These are phyloP conservation scores for Zingel zingel DNA, from an alignment of 2,113 vertebrate species.

Conservation along the genomic window DNA sequence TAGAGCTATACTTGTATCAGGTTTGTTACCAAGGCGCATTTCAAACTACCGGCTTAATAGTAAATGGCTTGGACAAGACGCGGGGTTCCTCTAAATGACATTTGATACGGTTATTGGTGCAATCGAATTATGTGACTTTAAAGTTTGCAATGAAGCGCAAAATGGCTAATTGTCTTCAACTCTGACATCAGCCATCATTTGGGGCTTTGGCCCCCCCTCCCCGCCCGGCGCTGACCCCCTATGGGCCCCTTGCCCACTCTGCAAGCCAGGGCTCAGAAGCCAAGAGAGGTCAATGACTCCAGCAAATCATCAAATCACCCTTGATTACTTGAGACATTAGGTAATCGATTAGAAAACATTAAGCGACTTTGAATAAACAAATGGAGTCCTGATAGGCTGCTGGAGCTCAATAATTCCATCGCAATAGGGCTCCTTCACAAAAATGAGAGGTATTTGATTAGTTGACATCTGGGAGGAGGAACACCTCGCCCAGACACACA, in stretches of 20 bases:
- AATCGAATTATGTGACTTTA: slow-evolving; percentile 79
- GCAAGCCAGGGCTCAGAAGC: slow-evolving; percentile 71
- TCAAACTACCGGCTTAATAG: slow-evolving; percentile 35
- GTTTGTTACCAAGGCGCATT: slow-evolving; percentile 16
- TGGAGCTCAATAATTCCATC: slow-evolving; percentile 18
- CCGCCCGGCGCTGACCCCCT: slow-evolving; percentile 66
- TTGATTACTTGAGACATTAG: slow-evolving; percentile 83
- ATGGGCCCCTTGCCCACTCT: slow-evolving; percentile 60
- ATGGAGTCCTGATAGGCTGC: slow-evolving; percentile 45
- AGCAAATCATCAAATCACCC: slow-evolving; percentile 81
- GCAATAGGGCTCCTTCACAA: slow-evolving; percentile 40
- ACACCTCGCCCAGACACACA: background rate
- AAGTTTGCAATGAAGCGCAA: slow-evolving; percentile 83
- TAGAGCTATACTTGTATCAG: background rate
- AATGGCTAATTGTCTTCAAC: slow-evolving; percentile 85
- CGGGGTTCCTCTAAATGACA: slow-evolving; percentile 62
- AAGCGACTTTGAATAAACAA: slow-evolving; percentile 81
- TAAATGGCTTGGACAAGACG: slow-evolving; percentile 53
- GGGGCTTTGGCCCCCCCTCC: slow-evolving; percentile 38
- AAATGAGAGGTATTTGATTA: slow-evolving; percentile 37
- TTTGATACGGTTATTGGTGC: slow-evolving; percentile 67
- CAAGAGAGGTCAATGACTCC: slow-evolving; percentile 83
- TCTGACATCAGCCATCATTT: slow-evolving; percentile 81
- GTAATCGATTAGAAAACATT: slow-evolving; percentile 85
- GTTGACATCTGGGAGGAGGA: slow-evolving; percentile 3